Evolutionary conservation across 2,113 vertebrate species (phyloP).

Genomic region (Pluvianellus socialis): DNA sequence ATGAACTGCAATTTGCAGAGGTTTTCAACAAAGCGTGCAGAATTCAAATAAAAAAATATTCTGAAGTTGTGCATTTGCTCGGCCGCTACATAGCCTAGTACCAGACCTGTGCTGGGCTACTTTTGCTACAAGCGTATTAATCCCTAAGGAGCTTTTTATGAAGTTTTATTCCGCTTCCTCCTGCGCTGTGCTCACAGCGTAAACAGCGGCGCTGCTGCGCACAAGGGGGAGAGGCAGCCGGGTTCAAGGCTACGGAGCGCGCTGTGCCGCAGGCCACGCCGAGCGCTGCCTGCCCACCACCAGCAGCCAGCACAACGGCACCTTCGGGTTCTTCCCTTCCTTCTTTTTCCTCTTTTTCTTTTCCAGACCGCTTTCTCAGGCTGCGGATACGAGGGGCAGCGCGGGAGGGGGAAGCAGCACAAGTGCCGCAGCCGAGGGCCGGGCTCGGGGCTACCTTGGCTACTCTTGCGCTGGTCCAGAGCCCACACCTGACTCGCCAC

Average conservation of each 20-base stretch:
- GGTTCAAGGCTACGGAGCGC: background rate
- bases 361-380: background rate
- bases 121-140: accelerated
- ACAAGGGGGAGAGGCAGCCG: background rate
- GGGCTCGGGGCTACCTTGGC: background rate
- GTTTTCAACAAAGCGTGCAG: background rate
- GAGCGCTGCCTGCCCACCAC: background rate
- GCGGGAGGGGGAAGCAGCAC: accelerated
- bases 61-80: accelerated
- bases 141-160: background rate
- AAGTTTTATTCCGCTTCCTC: background rate
- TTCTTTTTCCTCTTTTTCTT: background rate
- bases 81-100: accelerated
- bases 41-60: background rate
- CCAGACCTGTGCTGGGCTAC: accelerated
- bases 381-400: accelerated
- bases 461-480: accelerated
- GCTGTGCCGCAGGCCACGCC: background rate
- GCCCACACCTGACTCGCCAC: background rate
- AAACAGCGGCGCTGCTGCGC: too few relatives aligned
- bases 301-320: background rate
- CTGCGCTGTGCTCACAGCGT: accelerated
- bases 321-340: too few relatives aligned
- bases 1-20: background rate
- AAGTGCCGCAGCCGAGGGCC: background rate